These are phyloP conservation scores for Hippocampus abdominalis DNA, from an alignment of 2,113 vertebrate genomes.

Conservation along the genomic window DNA sequence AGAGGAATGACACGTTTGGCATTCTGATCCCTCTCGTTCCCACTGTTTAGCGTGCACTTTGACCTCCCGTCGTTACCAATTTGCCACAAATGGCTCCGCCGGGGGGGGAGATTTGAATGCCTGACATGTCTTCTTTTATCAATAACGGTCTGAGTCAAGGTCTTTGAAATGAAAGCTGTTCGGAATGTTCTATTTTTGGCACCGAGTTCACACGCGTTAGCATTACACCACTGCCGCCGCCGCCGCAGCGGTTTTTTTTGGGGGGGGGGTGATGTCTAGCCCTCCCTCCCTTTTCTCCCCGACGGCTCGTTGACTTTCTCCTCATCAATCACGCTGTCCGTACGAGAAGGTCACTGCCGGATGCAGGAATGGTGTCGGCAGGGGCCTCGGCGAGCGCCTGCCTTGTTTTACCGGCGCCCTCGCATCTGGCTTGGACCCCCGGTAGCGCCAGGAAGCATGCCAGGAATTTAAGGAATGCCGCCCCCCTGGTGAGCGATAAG, in stretches of 20 bases:
- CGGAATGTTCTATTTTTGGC: constrained; percentile 64
- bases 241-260: constrained; percentile 28
- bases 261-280: constrained; percentile 17
- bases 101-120: constrained; percentile 35
- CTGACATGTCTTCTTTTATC: constrained; percentile 52
- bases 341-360: constrained; percentile 31
- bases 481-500: constrained; percentile 59
- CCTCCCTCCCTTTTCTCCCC: constrained; percentile 28
- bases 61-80: constrained; percentile 53
- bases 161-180: constrained; percentile 50
- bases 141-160: constrained; percentile 56
- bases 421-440: constrained; percentile 49
- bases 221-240: constrained; percentile 5
- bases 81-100: constrained; percentile 38
- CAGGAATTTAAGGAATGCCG: constrained; percentile 70
- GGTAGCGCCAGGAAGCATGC: constrained; percentile 51
- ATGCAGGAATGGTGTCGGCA: constrained; percentile 32
- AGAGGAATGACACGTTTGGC: constrained; percentile 50
- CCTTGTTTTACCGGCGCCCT: constrained; percentile 55
- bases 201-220: constrained; percentile 44
- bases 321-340: constrained; percentile 55
- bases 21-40: constrained; percentile 47
- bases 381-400: constrained; percentile 34
- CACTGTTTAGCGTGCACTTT: constrained; percentile 44
- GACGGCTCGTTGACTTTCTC: constrained; percentile 36